phyloP scores from a whole-genome alignment of 2,888 invertebrate genomes.

The Cremastinae sp. region DNA sequence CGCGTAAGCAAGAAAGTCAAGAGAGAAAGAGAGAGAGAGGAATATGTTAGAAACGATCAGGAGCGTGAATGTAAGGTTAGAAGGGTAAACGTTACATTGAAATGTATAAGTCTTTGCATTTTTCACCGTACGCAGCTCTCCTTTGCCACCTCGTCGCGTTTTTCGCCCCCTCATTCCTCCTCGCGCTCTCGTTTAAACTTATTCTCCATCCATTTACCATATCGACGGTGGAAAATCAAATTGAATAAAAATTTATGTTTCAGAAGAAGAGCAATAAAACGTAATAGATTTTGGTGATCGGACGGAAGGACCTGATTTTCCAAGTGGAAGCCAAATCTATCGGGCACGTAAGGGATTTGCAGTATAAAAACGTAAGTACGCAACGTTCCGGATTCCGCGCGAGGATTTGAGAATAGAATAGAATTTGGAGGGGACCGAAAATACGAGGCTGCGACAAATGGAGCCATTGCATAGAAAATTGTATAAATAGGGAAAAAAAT shows the following conservation, averaged over 20 bases:
- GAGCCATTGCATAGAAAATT: conserved; percentile 1
- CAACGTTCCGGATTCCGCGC: conserved; percentile 68
- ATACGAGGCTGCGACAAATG: conserved; percentile 19
- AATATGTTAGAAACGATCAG: conserved; percentile 1
- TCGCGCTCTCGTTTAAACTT: conserved; percentile 12
- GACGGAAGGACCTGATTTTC: conserved; percentile 38
- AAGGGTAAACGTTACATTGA: conserved; percentile 11
- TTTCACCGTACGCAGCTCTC: not conserved
- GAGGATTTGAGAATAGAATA: conserved; percentile 46
- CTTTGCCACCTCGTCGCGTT: not conserved
- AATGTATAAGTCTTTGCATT: conserved; percentile 28
- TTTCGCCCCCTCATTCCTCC: not conserved
- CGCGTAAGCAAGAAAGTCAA: conserved; percentile 3
- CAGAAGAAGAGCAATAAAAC: conserved; percentile 74
- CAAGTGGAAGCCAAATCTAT: conserved; percentile 64
- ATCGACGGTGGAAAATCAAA: conserved; percentile 76
- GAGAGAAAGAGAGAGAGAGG: not conserved
- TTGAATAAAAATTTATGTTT: conserved; percentile 78
- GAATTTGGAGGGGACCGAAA: conserved; percentile 20
- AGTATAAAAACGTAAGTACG: conserved; percentile 66
- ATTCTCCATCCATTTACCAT: conserved; percentile 67
- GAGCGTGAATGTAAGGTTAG: conserved; percentile 18
- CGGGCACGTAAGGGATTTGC: conserved; percentile 64
- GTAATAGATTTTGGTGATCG: conserved; percentile 71
- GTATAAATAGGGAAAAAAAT: not conserved